Base-by-base conservation (phyloP, 2,888 invertebrate species). In the Sceliomorpha sp. region DNA sequence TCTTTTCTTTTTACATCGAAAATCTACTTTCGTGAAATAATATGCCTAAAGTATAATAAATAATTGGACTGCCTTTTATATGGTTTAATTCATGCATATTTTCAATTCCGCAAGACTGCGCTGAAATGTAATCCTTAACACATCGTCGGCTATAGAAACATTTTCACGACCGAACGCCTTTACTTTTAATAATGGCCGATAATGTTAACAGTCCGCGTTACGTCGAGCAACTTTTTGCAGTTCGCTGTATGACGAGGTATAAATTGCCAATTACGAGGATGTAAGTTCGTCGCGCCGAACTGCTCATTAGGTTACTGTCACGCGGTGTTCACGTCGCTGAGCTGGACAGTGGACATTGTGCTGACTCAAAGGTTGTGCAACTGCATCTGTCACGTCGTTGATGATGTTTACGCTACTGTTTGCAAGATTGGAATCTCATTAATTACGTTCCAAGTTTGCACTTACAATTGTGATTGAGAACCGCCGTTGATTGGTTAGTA, bases 261-360 rank as follows among this genome's bases (percentile, higher is more conserved):
- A 50, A 60, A 50, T 50, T 60, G 42, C 32, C 60, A 50, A 50
- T 60, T 60, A 60, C 50, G 42, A 12, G 2, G 31, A 50, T 40
- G 50, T 60, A 60, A 60, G 50, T 60, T 47, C 17, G 29, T 50
- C 32, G 34, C 17, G 17, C 42, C 24, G 44, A 26, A 26, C 12
- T 60, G 60, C 60, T 50, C 59, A 34, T 56, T 56, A 47, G 58
- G 58, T 58, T 47, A 47, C 36, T 39, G 47, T 50, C 42, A 48
- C 40, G 31, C 20, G 20, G 31, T 42, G 47, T 58, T 58, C 39
- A 42, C 50, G 32, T 50, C 27, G 42, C 20, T 48, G 59, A 59
- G 48, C 59, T 39, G 32, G 42, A 55, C 45, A 42, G 24, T 42
- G 39, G 51, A 39, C 39, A 31, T 51, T 51, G 39, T 51, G 50